Conservation (phyloP, 2,888 invertebrate genomes). For the Itoplectis maculator region DNA sequence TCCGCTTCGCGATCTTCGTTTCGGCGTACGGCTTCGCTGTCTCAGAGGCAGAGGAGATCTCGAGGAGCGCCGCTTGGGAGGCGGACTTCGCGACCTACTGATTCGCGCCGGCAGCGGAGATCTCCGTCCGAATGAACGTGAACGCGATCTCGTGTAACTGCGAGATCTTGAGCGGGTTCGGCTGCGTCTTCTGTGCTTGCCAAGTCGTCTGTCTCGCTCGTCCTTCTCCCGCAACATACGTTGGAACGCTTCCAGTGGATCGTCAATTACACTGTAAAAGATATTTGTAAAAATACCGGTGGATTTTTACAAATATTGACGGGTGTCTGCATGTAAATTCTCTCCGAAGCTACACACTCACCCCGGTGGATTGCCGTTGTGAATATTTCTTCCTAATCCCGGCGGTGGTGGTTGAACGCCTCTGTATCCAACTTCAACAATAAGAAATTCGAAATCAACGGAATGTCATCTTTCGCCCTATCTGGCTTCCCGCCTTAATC, state of each 20-base stretch:
- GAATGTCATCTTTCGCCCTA: background rate
- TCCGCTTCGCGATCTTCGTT: constrained; percentile 83
- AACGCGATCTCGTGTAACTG: constrained; percentile 85
- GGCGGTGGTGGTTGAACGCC: constrained; percentile 87
- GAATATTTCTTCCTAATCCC: constrained; percentile 85
- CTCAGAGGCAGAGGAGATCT: constrained; percentile 80
- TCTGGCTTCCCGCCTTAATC: background rate
- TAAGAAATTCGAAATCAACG: constrained; percentile 74
- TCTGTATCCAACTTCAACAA: constrained; percentile 80
- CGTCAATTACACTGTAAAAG: constrained; percentile 89
- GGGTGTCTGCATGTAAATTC: background rate
- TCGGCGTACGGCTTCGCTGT: constrained; percentile 82
- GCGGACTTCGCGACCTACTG: constrained; percentile 84
- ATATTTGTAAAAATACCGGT: background rate
- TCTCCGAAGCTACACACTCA: constrained; percentile 73
- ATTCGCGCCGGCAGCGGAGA: constrained; percentile 81
- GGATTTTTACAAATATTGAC: no score
- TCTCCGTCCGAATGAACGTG: constrained; percentile 81
- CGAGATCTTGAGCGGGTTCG: constrained; percentile 85
- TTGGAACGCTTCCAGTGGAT: constrained; percentile 94
- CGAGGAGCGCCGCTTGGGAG: constrained; percentile 80
- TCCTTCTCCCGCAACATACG: constrained; percentile 94
- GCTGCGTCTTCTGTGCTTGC: constrained; percentile 87
- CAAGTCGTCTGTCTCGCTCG: constrained; percentile 88
- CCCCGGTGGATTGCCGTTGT: constrained; percentile 86